These are phyloP conservation scores for Petrocephalus zakoni DNA, from an alignment of 2,113 vertebrate genomes.

Conservation along the genomic window DNA sequence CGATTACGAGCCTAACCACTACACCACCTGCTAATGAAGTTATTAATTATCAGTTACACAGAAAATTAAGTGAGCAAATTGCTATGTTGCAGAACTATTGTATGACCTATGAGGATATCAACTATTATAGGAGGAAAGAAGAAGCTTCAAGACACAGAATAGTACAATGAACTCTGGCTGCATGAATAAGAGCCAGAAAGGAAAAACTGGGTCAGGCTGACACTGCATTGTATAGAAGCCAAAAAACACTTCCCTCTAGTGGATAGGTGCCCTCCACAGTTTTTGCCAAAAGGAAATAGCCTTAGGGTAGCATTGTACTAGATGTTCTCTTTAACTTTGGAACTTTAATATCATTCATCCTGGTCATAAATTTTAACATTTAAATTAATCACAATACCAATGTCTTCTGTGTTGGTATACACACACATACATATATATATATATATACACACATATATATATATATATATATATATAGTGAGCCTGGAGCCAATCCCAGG, in stretches of 20 bases:
- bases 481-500: not conserved
- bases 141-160: not conserved
- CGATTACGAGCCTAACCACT: no score
- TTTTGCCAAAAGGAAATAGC: not conserved
- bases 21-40: no score
- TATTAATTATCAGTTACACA: not conserved
- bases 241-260: not conserved
- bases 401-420: not conserved
- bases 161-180: not conserved
- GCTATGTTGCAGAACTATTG: not conserved
- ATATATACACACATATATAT: no score
- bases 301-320: not conserved
- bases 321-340: not conserved
- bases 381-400: not conserved
- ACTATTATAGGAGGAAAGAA: not conserved
- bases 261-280: not conserved
- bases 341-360: not conserved
- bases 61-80: not conserved
- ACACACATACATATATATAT: no score
- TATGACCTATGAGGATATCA: not conserved
- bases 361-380: not conserved
- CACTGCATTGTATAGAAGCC: not conserved
- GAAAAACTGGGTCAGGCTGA: not conserved
- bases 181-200: not conserved
- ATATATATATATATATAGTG: no score